Conservation (phyloP, 2,113 vertebrate species). For the Ariopsis seemanni region DNA sequence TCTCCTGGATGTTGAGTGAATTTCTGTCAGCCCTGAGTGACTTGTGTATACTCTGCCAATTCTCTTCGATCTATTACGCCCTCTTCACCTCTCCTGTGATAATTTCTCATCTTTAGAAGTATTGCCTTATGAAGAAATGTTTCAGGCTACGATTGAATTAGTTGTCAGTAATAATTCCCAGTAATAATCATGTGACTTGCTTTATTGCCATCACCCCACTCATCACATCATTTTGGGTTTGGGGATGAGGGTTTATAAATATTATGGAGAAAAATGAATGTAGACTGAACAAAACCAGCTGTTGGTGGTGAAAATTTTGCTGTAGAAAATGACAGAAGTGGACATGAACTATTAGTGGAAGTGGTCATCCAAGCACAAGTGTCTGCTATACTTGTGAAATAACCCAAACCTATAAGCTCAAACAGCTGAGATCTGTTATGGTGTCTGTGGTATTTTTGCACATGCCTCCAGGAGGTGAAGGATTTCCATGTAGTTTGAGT, state of each 20-base stretch:
- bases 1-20: conserved; percentile 30
- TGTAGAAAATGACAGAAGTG: conserved; percentile 8
- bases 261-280: conserved; percentile 2
- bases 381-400: not conserved
- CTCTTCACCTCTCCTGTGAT: conserved; percentile 41
- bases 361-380: conserved; percentile 4
- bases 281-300: not conserved
- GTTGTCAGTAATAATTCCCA: conserved; percentile 45
- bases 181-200: conserved; percentile 53
- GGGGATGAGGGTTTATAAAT: conserved; percentile 3
- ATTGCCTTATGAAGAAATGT: conserved; percentile 53
- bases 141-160: conserved; percentile 50
- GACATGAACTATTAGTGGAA: not conserved
- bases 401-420: not conserved
- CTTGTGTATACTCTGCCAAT: conserved; percentile 55
- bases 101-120: conserved; percentile 51
- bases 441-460: not conserved
- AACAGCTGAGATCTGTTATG: not conserved
- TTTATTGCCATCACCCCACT: conserved; percentile 56
- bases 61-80: conserved; percentile 52
- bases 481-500: not conserved
- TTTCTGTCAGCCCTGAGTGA: conserved; percentile 48
- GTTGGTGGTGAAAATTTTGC: conserved; percentile 3
- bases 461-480: not conserved
- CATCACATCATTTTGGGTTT: conserved; percentile 48